phyloP scores from a whole-genome alignment of 2,797 vertebrate genomes.

The Silurus lanzhouensis region DNA sequence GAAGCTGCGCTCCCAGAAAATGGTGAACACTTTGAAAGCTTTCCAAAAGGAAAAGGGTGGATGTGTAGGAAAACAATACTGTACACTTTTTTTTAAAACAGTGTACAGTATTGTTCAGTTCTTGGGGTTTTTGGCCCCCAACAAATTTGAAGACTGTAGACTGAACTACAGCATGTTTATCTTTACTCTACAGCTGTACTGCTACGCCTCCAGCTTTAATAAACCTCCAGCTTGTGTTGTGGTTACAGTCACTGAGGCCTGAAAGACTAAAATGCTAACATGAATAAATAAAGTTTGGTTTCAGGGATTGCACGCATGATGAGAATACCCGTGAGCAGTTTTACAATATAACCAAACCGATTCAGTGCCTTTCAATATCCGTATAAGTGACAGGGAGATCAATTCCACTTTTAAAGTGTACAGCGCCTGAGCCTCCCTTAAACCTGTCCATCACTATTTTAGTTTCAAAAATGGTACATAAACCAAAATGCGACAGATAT shows the following conservation, averaged over 20 bases:
- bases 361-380: neutral
- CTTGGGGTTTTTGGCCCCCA: too few species aligned
- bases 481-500: too few species aligned
- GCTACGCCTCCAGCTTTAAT: neutral
- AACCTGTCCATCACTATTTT: too few species aligned
- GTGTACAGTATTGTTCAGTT: neutral
- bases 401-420: too few species aligned
- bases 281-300: neutral
- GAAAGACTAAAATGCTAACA: neutral
- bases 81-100: neutral
- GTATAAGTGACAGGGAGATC: neutral
- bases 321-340: neutral
- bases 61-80: constrained; percentile 18
- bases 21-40: neutral
- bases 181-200: neutral
- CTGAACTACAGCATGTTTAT: neutral
- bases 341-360: neutral
- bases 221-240: neutral
- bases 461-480: too few species aligned
- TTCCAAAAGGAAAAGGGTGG: constrained; percentile 38
- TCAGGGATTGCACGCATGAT: too few species aligned
- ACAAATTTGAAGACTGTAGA: too few species aligned
- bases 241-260: neutral
- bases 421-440: too few species aligned
- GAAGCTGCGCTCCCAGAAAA: neutral